phyloP scores from a whole-genome alignment of 2,797 vertebrate species.

The Microchirus variegatus region DNA sequence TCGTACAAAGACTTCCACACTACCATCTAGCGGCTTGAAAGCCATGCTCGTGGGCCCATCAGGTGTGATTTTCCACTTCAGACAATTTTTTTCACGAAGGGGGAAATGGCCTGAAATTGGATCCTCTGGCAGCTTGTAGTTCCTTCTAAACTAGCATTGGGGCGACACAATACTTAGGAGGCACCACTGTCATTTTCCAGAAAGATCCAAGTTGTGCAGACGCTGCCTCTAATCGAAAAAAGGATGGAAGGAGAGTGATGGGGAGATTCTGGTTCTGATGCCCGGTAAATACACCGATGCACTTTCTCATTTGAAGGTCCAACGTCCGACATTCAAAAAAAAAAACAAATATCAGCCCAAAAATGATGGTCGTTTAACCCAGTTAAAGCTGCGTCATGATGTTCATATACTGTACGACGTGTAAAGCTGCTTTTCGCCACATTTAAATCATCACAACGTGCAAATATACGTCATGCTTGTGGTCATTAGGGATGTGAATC shows the following conservation, averaged over 20 bases:
- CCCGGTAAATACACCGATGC: neutral
- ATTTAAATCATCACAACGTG: too few relatives aligned
- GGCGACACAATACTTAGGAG: conserved; percentile 50
- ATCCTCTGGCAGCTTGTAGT: conserved; percentile 57
- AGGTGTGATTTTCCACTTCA: conserved; percentile 75
- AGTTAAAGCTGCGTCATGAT: too few relatives aligned
- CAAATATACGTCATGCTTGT: too few relatives aligned
- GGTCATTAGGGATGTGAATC: too few relatives aligned
- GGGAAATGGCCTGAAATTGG: conserved; percentile 67
- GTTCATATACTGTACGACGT: too few relatives aligned
- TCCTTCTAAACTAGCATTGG: conserved; percentile 50
- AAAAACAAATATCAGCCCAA: too few relatives aligned
- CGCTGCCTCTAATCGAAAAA: conserved; percentile 29
- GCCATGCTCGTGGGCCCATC: conserved; percentile 67
- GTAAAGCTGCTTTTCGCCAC: too few relatives aligned
- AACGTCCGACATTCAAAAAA: too few relatives aligned
- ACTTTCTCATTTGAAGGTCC: neutral
- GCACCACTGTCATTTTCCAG: conserved; percentile 45
- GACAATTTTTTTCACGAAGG: conserved; percentile 60
- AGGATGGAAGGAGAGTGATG: neutral
- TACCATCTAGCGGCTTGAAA: conserved; percentile 65
- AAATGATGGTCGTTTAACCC: too few relatives aligned
- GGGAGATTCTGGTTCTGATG: neutral
- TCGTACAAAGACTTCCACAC: conserved; percentile 64
- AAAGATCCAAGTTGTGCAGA: conserved; percentile 30